Conservation (phyloP, 2,888 invertebrate genomes). For the Nephrotoma guestfalica region DNA sequence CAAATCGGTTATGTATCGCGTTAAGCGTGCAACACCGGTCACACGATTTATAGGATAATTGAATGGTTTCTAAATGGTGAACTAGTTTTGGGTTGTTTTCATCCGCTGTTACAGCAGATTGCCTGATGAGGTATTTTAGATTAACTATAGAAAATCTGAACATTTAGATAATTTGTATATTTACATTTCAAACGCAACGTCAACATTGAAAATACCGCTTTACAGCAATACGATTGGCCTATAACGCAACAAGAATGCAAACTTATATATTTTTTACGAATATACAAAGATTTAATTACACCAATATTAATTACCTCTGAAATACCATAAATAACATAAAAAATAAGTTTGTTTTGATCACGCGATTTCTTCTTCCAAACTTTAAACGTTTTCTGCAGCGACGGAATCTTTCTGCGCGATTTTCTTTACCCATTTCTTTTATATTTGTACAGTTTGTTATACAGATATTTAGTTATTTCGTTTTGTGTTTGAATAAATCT, state of each 20-base stretch:
- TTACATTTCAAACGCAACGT: no score
- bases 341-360: background rate
- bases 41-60: no score
- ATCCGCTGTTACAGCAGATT: no score
- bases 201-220: slow-evolving; percentile 6
- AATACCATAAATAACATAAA: background rate
- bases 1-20: no score
- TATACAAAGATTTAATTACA: background rate
- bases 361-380: background rate
- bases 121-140: no score
- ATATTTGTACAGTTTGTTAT: no score
- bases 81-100: no score
- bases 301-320: background rate
- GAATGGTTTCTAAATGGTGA: no score
- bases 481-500: background rate
- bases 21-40: no score
- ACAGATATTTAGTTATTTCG: background rate
- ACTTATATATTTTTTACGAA: slow-evolving; percentile 6
- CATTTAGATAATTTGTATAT: no score
- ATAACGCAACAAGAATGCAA: background rate
- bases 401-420: background rate
- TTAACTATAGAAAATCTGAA: no score
- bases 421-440: background rate
- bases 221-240: slow-evolving; percentile 3
- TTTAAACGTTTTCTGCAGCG: background rate